Evolutionary conservation across 2,888 invertebrate genomes (phyloP).

Genomic region (Tetranychus piercei): DNA sequence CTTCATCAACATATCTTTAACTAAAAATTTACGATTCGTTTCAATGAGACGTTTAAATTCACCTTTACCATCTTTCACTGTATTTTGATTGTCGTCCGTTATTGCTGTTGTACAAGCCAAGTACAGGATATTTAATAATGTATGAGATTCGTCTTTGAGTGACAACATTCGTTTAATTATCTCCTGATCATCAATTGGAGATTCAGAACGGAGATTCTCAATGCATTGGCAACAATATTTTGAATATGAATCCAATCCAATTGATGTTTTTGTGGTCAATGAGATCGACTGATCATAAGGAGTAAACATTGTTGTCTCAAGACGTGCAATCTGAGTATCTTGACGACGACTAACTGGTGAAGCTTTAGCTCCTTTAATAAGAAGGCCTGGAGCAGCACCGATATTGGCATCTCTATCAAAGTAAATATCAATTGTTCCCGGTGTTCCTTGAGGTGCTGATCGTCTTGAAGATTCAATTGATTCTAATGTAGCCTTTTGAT

Average conservation of each 20-base stretch:
- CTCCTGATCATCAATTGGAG: background rate
- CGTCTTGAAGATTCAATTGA: slow-evolving; percentile 18
- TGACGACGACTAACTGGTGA: slow-evolving; percentile 39
- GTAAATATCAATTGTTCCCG: slow-evolving; percentile 7
- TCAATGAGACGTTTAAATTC: background rate
- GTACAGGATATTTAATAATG: background rate
- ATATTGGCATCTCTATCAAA: slow-evolving; percentile 34
- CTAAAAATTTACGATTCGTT: background rate
- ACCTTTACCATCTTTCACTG: background rate
- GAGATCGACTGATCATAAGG: slow-evolving; percentile 40
- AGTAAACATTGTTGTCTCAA: slow-evolving; percentile 63
- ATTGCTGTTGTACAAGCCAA: background rate
- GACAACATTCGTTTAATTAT: background rate
- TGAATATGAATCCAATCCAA: background rate
- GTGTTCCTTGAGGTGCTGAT: slow-evolving; percentile 3
- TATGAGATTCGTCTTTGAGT: background rate
- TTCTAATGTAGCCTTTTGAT: slow-evolving; percentile 13
- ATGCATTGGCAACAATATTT: background rate
- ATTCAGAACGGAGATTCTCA: background rate
- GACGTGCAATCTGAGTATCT: slow-evolving; percentile 50
- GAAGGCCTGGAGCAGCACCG: slow-evolving; percentile 56
- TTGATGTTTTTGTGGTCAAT: background rate
- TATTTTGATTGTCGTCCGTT: background rate
- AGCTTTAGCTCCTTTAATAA: slow-evolving; percentile 71
- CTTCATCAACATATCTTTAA: background rate